phyloP scores from a whole-genome alignment of 2,888 invertebrate genomes.

The Chloroclysta siterata region DNA sequence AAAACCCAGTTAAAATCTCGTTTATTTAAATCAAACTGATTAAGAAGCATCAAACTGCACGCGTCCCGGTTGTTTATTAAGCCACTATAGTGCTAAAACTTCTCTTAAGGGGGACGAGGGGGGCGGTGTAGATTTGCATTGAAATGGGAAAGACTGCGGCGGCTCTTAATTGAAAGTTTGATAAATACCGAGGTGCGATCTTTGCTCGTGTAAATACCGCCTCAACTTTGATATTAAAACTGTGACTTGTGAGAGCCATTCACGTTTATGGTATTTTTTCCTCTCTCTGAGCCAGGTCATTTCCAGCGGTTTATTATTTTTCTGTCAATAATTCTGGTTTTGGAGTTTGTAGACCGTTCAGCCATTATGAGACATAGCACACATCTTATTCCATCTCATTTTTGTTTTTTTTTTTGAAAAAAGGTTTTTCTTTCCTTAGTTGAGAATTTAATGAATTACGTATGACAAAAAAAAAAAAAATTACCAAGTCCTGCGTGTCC shows the following conservation, averaged over 20 bases:
- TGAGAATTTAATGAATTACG: no score
- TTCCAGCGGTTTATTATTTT: constrained; percentile 7
- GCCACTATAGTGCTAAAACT: constrained; percentile 47
- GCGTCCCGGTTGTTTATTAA: constrained; percentile 52
- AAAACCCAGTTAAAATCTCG: constrained; percentile 18
- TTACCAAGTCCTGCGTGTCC: constrained; percentile 95
- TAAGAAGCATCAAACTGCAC: constrained; percentile 44
- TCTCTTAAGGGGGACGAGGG: constrained; percentile 33
- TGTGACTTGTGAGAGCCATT: constrained; percentile 44
- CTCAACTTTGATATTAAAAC: constrained; percentile 56
- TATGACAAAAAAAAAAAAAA: no score
- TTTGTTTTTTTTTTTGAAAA: no score
- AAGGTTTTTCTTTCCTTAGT: no score
- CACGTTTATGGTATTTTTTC: constrained; percentile 17
- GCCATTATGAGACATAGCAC: no score
- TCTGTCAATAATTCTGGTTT: not conserved
- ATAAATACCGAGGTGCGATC: constrained; percentile 44
- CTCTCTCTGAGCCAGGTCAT: constrained; percentile 3
- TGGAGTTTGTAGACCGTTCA: not conserved
- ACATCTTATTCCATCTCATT: no score
- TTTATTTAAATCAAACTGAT: constrained; percentile 43
- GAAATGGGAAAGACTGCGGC: constrained; percentile 70
- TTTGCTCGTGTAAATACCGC: constrained; percentile 37
- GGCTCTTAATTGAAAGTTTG: constrained; percentile 78
- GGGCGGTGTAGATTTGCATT: constrained; percentile 68